A percentile compares a stretch with the other conserved stretches of the same genome.
Conservation (phyloP, 2,113 vertebrate genomes). For the Seriola rivoliana region DNA sequence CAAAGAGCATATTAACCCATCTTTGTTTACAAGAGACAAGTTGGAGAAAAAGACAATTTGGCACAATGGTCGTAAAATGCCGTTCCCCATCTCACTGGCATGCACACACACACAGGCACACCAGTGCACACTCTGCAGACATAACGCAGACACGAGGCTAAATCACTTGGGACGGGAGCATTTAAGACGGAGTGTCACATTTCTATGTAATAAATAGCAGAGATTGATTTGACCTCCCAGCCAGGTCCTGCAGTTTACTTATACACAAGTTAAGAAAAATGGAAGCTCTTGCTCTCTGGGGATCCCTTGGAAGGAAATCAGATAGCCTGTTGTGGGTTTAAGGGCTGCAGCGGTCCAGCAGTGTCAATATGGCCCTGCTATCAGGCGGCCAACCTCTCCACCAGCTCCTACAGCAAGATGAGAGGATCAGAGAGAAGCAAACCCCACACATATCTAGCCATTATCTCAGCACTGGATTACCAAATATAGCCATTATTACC, state of each 20-base stretch:
- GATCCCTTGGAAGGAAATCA: slow-evolving; percentile 92
- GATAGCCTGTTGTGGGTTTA: slow-evolving; percentile 90
- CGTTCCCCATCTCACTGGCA: slow-evolving; percentile 68
- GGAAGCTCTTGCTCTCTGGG: slow-evolving; percentile 88
- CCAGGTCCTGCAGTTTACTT: slow-evolving; percentile 92
- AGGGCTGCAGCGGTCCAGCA: slow-evolving; percentile 85
- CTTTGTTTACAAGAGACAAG: slow-evolving; percentile 88
- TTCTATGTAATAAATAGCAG: slow-evolving; percentile 99
- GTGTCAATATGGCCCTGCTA: slow-evolving; percentile 89
- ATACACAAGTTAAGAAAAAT: slow-evolving; percentile 92
- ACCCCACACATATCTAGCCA: slow-evolving; percentile 78
- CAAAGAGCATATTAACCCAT: slow-evolving; percentile 88
- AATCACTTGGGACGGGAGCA: slow-evolving; percentile 92
- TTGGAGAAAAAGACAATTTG: slow-evolving; percentile 85
- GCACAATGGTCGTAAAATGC: slow-evolving; percentile 85
- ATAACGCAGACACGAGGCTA: slow-evolving; percentile 87
- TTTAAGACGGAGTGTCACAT: slow-evolving; percentile 97
- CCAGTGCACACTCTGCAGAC: slow-evolving; percentile 76
- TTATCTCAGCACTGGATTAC: slow-evolving; percentile 60
- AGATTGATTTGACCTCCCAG: slow-evolving; percentile 97
- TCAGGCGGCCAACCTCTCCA: slow-evolving; percentile 65
- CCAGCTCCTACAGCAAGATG: slow-evolving; percentile 73
- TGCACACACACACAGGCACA: slow-evolving; percentile 46
- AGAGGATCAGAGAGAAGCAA: slow-evolving; percentile 68
- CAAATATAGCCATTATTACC: slow-evolving; percentile 28